A percentile compares a stretch with the other conserved stretches of the same genome.
Conservation (phyloP, 2,113 vertebrate genomes). For the Oxygymnocypris stewartii region DNA sequence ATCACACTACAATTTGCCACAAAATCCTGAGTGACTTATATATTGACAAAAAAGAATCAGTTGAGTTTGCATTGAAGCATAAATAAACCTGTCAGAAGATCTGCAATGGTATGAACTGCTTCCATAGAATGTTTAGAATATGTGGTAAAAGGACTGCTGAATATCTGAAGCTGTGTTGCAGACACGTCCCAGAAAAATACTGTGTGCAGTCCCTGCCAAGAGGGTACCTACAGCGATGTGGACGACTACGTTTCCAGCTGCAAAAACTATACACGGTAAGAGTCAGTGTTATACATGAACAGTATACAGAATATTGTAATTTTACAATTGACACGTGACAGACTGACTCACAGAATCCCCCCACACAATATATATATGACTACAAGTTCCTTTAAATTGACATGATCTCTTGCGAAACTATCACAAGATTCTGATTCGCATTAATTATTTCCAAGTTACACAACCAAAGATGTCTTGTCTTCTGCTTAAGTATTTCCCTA, state of each 20-base stretch:
- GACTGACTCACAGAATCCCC: neutral
- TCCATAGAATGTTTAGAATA: neutral
- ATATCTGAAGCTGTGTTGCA: conserved; percentile 49
- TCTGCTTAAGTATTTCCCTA: neutral
- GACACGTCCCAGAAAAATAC: conserved; percentile 52
- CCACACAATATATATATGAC: neutral
- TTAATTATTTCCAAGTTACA: neutral
- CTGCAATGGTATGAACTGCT: neutral
- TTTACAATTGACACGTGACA: neutral
- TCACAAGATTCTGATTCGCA: conserved; percentile 7
- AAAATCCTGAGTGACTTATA: neutral
- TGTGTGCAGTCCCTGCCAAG: conserved; percentile 58
- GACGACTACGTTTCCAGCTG: conserved; percentile 61
- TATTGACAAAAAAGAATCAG: neutral
- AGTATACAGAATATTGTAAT: too few species aligned
- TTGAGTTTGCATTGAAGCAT: neutral
- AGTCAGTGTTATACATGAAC: neutral
- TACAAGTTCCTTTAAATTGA: neutral
- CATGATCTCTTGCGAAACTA: neutral
- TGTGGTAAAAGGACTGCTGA: neutral
- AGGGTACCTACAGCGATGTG: conserved; percentile 64
- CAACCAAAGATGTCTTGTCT: neutral
- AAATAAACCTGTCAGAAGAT: neutral
- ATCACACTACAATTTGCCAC: neutral
- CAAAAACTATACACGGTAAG: conserved; percentile 63